Evolutionary conservation across 1,140 invertebrate species (phyloP), one percentile per base, ranked within the genome.

Genomic region (Caerostris darwini): DNA sequence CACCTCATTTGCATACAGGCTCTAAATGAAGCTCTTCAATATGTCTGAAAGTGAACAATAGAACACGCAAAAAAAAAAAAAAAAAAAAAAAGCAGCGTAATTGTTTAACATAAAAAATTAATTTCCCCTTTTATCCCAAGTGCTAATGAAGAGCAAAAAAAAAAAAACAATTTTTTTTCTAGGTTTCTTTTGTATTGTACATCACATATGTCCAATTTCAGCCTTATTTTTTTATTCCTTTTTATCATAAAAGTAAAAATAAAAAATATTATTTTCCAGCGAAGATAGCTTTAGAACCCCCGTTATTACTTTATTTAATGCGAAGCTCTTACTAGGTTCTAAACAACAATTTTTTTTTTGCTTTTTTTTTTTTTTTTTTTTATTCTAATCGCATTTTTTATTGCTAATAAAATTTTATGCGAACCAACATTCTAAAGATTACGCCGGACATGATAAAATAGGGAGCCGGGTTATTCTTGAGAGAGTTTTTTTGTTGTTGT

Each of bases 71-170:
- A 34, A 34, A 34, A 34, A 34, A 34, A 34, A 34, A 34, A 34
- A 34, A 34, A 34, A 34, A 77, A 6, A 17, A 14, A 12, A 77
- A 53, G 53, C 10, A 77, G 12, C 34, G 71, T 77, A 77, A 77
- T 77, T 77, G 71, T 77, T 77, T 77, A 77, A 77, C 71, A 77
- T 50, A 77, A 77, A 77, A 77, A 34, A 34, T 34, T 34, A 34
- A 34, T 34, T 34, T 34, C 34, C 34, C 34, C 34, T 34, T 34
- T 34, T 2, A 34, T 34, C 34, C 34, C 34, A 34, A 34, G 34
- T 34, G 34, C 34, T 34, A 34, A 34, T 34, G 34, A 34, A 2
- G 2, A 34, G 34, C 34, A 2, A 34, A 34, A 34, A 34, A 34
- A 34, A 34, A n/a, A n/a, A n/a, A 77, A 34, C 12, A 50, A 12